These are phyloP conservation scores for Rutpela maculata DNA, from an alignment of 2,888 invertebrate species.

Conservation along the genomic window DNA sequence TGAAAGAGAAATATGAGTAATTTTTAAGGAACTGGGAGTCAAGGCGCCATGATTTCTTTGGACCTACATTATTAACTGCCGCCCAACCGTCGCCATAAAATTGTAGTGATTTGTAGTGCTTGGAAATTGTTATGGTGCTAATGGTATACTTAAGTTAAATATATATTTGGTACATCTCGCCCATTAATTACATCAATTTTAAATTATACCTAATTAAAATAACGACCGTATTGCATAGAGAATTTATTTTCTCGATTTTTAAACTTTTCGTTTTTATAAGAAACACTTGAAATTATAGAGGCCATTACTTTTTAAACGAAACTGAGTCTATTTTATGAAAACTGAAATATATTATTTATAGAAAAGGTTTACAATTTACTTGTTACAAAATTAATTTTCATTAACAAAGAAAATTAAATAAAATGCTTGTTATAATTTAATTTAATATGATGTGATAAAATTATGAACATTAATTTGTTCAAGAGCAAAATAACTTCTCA, in stretches of 20 bases:
- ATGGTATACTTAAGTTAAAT: slow-evolving; percentile 73
- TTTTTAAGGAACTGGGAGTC: slow-evolving; percentile 40
- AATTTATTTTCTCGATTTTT: background rate
- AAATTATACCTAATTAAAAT: slow-evolving; percentile 71
- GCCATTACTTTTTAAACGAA: too few species aligned
- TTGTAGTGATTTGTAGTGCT: slow-evolving; percentile 71
- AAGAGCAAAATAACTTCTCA: too few species aligned
- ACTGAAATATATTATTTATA: too few species aligned
- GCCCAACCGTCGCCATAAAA: slow-evolving; percentile 71
- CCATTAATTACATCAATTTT: slow-evolving; percentile 69
- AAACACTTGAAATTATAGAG: too few species aligned
- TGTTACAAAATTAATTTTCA: too few species aligned
- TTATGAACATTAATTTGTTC: too few species aligned
- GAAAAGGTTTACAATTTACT: too few species aligned
- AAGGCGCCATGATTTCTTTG: slow-evolving; percentile 65
- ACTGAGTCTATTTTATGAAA: too few species aligned
- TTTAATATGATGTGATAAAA: too few species aligned
- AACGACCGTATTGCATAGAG: slow-evolving; percentile 63
- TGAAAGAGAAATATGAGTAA: background rate
- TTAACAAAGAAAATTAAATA: too few species aligned
- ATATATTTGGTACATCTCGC: slow-evolving; percentile 66
- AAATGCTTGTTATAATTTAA: too few species aligned
- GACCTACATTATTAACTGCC: slow-evolving; percentile 65
- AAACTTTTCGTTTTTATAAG: too few species aligned
- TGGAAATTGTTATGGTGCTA: slow-evolving; percentile 69